Evolutionary conservation across 2,797 vertebrate species (phyloP).

Genomic region (Melanotaenia boesemani): DNA sequence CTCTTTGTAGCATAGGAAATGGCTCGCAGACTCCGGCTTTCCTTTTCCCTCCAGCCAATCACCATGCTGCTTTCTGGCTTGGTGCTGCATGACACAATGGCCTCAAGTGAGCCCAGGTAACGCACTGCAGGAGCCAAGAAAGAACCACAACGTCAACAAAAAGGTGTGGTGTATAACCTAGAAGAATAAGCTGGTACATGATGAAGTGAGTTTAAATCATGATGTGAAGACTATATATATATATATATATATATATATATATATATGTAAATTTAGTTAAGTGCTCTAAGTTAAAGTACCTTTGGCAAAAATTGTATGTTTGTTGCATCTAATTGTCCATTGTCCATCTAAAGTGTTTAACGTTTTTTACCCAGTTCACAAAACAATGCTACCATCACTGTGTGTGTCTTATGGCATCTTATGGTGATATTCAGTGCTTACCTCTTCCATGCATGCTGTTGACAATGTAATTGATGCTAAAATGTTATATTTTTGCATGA

Average conservation of each 20-base stretch:
- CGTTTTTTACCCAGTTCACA: too few relatives aligned
- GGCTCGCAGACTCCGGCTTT: conserved; percentile 69
- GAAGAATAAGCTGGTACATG: neutral
- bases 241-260: too few relatives aligned
- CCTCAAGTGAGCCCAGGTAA: conserved; percentile 83
- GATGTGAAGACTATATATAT: too few relatives aligned
- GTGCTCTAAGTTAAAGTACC: too few relatives aligned
- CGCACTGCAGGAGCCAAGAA: conserved; percentile 60
- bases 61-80: conserved; percentile 75
- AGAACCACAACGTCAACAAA: conserved; percentile 1
- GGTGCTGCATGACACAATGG: conserved; percentile 84
- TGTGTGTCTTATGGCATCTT: too few relatives aligned
- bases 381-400: too few relatives aligned
- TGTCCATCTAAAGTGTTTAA: too few relatives aligned
- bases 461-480: neutral
- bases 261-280: too few relatives aligned
- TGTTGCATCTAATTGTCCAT: neutral
- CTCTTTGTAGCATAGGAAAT: conserved; percentile 75
- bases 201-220: neutral
- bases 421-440: neutral
- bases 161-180: conserved; percentile 4
- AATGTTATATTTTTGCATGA: neutral
- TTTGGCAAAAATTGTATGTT: too few relatives aligned
- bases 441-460: neutral
- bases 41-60: conserved; percentile 83